A percentile compares a stretch with the other conserved stretches of the same genome.
Conservation (phyloP, 2,113 vertebrate genomes). For the Pluvianellus socialis region DNA sequence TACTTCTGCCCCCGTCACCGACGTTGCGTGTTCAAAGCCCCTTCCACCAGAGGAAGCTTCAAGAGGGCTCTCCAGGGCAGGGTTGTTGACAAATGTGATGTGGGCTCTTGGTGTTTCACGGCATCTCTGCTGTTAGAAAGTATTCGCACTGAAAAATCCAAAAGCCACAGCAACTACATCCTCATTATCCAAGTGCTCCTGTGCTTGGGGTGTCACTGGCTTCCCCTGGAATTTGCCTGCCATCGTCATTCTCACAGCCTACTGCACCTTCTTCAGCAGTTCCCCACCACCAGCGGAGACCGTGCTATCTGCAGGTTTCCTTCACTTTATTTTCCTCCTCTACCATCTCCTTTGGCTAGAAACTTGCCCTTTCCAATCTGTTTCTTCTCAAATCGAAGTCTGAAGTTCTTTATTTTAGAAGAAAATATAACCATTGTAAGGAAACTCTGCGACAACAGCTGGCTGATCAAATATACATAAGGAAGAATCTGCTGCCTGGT, state of each 20-base stretch:
- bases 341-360: not conserved
- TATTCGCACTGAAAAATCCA: not conserved
- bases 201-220: rapidly evolving
- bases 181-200: not conserved
- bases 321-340: not conserved
- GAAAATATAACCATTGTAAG: not conserved
- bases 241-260: not conserved
- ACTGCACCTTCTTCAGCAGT: not conserved
- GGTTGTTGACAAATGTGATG: too few species aligned
- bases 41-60: not conserved
- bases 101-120: not conserved
- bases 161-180: not conserved
- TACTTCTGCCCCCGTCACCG: not conserved
- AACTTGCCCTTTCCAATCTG: not conserved
- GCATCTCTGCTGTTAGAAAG: not conserved
- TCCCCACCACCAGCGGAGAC: not conserved
- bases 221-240: not conserved
- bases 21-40: rapidly evolving
- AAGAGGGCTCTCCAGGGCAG: not conserved
- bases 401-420: not conserved
- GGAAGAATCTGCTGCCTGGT: not conserved
- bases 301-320: rapidly evolving
- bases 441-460: not conserved
- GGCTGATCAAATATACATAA: slow-evolving; percentile 43
- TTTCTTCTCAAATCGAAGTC: not conserved